Evolutionary conservation across 2,888 invertebrate genomes (phyloP).

Genomic region (Yponomeuta plumbellus): DNA sequence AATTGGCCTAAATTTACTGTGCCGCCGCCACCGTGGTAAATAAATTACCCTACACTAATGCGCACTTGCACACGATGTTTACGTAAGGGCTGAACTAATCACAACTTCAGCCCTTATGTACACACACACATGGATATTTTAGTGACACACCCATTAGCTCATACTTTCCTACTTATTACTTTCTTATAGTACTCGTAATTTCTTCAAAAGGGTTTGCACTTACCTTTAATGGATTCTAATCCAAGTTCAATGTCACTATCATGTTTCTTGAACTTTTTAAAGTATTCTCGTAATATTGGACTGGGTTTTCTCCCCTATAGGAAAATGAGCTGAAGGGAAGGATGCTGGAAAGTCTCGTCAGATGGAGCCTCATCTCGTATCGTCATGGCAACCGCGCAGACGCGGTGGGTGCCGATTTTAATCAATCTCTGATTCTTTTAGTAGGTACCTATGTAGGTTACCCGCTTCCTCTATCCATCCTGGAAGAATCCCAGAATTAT

Average conservation of each 20-base stretch:
- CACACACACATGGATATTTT: constrained; percentile 1
- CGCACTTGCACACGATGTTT: neutral
- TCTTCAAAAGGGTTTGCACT: neutral
- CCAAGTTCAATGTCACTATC: no score
- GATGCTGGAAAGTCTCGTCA: constrained; percentile 40
- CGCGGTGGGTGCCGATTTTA: constrained; percentile 28
- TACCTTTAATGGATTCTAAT: neutral
- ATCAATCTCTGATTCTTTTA: neutral
- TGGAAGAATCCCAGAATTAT: no score
- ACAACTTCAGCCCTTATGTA: no score
- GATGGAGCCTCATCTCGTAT: constrained; percentile 50
- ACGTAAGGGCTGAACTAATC: neutral
- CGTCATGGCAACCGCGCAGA: constrained; percentile 53
- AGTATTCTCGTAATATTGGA: constrained; percentile 7
- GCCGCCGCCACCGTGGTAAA: neutral
- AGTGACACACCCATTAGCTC: constrained; percentile 7
- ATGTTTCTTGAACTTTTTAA: no score
- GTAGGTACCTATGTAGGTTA: no score
- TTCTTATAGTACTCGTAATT: neutral
- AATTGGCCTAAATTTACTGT: neutral
- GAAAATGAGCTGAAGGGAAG: constrained; percentile 42
- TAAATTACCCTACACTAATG: neutral
- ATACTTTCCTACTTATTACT: neutral
- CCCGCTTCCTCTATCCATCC: no score
- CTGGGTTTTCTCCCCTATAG: constrained; percentile 15